phyloP scores from a whole-genome alignment of 1,140 invertebrate genomes.

The Drosophila orena region DNA sequence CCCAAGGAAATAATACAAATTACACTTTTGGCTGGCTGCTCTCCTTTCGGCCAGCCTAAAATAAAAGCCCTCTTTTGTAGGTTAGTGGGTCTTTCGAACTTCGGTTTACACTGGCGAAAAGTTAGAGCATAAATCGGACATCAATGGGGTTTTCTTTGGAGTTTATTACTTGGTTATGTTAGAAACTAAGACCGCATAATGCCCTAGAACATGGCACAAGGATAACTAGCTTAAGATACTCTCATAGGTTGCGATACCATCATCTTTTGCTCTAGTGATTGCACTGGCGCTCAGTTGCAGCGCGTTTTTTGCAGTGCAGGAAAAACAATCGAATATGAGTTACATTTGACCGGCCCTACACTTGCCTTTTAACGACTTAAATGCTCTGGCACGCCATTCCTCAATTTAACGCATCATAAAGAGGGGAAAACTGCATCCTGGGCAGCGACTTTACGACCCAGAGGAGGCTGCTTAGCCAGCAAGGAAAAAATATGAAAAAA shows the following conservation, averaged over 20 bases:
- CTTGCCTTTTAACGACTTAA: slow-evolving; percentile 66
- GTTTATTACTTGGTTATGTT: no score
- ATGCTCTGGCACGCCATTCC: slow-evolving; percentile 78
- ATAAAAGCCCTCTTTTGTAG: slow-evolving; percentile 31
- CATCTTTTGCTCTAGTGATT: neutral
- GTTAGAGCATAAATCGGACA: neutral
- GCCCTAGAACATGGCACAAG: no score
- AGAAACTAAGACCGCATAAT: no score
- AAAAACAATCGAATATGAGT: slow-evolving; percentile 39
- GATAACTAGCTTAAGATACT: no score
- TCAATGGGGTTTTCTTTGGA: no score
- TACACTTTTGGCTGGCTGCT: slow-evolving; percentile 69
- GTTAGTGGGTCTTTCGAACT: slow-evolving; percentile 45
- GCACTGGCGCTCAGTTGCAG: neutral
- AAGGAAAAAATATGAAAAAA: neutral
- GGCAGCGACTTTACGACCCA: slow-evolving; percentile 36
- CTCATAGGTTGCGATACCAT: no score
- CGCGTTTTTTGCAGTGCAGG: neutral
- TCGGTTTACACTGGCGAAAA: slow-evolving; percentile 3
- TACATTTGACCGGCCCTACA: slow-evolving; percentile 30
- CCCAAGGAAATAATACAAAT: slow-evolving; percentile 67
- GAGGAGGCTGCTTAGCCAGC: slow-evolving; percentile 43
- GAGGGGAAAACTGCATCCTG: slow-evolving; percentile 45
- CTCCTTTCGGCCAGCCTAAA: slow-evolving; percentile 42
- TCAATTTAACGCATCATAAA: slow-evolving; percentile 77